Base-by-base conservation (phyloP, 2,888 invertebrate species). In the Malachius bipustulatus region DNA sequence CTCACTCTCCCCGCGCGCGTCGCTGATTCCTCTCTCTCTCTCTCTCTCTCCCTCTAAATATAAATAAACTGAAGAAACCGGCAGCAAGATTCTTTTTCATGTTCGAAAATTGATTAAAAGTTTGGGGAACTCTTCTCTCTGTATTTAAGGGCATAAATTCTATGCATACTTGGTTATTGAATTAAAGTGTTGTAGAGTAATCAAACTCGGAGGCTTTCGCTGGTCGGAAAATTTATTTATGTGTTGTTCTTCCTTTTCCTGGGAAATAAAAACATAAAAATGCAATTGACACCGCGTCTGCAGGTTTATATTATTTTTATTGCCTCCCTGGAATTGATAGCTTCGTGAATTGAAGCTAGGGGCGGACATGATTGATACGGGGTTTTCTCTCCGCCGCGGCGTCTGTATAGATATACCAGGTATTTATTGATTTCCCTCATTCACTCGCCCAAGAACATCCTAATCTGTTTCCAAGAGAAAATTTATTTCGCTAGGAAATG, bases 81-180 rank as follows among this genome's bases (percentile, higher is more conserved):
- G 24, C 24, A 8, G n/a, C 24, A 32, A 51, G 54, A 56, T 58
- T 60, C 58, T 59, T 60, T 59, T 60, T 55, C 59, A 52, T 57
- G 56, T 59, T 60, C 56, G 56, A 57, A 60, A 62, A 62, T 62
- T 62, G 60, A 62, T 62, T 62, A 62, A 60, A 61, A 62, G 51
- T 60, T 61, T 58, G 59, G 57, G 56, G n/a, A n/a, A 56, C 56
- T 56, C 47, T 48, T 54, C 55, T 51, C 56, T 51, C 50, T 55
- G 56, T 59, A 59, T 60, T 61, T 60, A 60, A 62, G 59, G 55
- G 59, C 59, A 61, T 61, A 60, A 62, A 62, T 62, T 62, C 60
- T 60, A 58, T 59, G 62, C 60, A 61, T 61, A 62, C 60, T 62
- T 62, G 59, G 59, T 58, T 59, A 62, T 61, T 60, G 60, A 60